Conservation (phyloP, 2,113 vertebrate genomes). For the Lontra canadensis region DNA sequence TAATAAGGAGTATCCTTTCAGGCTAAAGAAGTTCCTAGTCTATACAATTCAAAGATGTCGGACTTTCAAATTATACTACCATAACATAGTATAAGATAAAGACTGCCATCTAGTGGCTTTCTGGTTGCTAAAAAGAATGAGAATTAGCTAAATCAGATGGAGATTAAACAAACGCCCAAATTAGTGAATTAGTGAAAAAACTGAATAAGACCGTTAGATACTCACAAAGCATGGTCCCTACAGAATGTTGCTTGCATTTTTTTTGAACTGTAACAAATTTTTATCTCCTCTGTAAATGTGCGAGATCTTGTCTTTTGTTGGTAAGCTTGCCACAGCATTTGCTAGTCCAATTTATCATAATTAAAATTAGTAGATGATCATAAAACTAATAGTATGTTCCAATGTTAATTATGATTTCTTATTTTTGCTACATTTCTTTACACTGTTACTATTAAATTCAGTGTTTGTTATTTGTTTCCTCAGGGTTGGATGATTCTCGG, state of each 20-base stretch:
- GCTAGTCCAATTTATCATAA: not conserved
- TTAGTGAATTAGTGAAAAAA: not conserved
- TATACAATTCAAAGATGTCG: constrained; percentile 28
- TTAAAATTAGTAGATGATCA: constrained; percentile 10
- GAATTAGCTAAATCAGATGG: not conserved
- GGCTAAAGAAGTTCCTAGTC: not conserved
- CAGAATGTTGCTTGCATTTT: not conserved
- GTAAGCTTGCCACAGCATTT: not conserved
- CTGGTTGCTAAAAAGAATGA: constrained; percentile 18
- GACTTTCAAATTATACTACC: not conserved
- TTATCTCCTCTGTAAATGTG: not conserved
- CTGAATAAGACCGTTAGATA: not conserved
- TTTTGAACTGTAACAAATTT: not conserved
- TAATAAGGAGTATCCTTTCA: constrained; percentile 36
- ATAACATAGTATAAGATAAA: constrained; percentile 8
- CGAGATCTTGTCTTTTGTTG: not conserved
- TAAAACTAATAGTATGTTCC: not conserved
- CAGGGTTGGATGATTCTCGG: constrained; percentile 94
- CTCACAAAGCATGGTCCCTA: not conserved
- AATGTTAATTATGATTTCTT: not conserved
- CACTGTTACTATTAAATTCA: not conserved
- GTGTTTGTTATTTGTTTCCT: constrained; percentile 17
- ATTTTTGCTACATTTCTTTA: not conserved
- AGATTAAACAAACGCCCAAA: not conserved
- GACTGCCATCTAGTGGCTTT: constrained; percentile 30